A percentile compares a stretch with the other conserved stretches of the same genome.
Conservation (phyloP, 1,140 invertebrate species). For the Bombus polaris region DNA sequence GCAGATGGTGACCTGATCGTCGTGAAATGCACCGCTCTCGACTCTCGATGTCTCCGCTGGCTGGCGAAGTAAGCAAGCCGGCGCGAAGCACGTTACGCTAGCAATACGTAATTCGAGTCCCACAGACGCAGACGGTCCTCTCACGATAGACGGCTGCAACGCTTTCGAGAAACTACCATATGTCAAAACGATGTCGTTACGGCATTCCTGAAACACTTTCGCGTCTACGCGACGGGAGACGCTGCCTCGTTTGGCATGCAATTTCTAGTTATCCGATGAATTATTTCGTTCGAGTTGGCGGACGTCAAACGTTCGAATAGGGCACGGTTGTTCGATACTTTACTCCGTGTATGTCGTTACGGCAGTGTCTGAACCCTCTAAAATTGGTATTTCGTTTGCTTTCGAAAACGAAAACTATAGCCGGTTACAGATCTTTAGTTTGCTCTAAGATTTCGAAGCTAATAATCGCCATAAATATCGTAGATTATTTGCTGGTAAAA, state of each 20-base stretch:
- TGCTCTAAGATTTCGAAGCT: too few species aligned
- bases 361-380: too few species aligned
- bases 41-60: neutral
- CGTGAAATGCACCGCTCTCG: constrained; percentile 15
- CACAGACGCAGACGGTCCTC: neutral
- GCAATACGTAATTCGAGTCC: constrained; percentile 41
- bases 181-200: constrained; percentile 17
- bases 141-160: constrained; percentile 15
- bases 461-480: too few species aligned
- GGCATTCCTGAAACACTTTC: constrained; percentile 31
- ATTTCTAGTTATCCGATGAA: neutral
- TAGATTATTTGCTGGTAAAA: too few species aligned
- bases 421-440: too few species aligned
- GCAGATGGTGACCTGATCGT: constrained; percentile 56
- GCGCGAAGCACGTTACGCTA: constrained; percentile 16
- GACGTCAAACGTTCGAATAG: neutral
- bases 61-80: neutral
- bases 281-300: neutral
- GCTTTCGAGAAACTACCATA: constrained; percentile 4
- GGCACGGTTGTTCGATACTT: neutral
- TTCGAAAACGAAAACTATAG: too few species aligned
- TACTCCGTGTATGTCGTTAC: neutral
- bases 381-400: too few species aligned
- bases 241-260: neutral
- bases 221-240: neutral